Percentiles rank a stretch among this genome's conserved stretches.
These are phyloP conservation scores for Falco punctatus DNA, from an alignment of 2,113 vertebrate genomes.

Conservation along the genomic window DNA sequence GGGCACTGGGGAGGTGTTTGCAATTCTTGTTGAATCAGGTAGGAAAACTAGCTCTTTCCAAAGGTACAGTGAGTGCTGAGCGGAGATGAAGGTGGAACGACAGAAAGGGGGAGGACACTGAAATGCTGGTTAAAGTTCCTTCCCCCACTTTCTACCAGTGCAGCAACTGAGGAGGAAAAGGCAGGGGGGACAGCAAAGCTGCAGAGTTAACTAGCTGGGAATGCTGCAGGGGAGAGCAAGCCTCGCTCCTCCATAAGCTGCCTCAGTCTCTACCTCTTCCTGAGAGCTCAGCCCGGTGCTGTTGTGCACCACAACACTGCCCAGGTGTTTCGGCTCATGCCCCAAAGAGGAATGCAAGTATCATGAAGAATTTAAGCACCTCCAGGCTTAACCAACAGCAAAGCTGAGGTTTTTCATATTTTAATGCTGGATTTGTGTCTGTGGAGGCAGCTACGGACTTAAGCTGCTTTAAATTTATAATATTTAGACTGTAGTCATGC, in stretches of 20 bases:
- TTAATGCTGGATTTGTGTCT: neutral
- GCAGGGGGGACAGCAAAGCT: neutral
- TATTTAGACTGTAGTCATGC: neutral
- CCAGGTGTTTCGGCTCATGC: neutral
- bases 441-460: neutral
- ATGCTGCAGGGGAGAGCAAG: neutral
- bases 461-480: neutral
- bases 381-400: neutral
- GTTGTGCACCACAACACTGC: accelerated
- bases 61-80: accelerated
- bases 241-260: accelerated
- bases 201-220: neutral
- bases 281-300: neutral
- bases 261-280: neutral
- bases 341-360: neutral
- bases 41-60: neutral
- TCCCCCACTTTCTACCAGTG: neutral
- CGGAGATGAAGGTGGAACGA: neutral
- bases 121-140: neutral
- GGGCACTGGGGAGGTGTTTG: neutral
- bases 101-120: neutral
- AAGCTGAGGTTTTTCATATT: neutral
- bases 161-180: neutral
- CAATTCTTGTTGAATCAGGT: neutral
- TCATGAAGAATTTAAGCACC: neutral